Conservation (phyloP, 2,888 invertebrate species). For the Malacosoma neustria region DNA sequence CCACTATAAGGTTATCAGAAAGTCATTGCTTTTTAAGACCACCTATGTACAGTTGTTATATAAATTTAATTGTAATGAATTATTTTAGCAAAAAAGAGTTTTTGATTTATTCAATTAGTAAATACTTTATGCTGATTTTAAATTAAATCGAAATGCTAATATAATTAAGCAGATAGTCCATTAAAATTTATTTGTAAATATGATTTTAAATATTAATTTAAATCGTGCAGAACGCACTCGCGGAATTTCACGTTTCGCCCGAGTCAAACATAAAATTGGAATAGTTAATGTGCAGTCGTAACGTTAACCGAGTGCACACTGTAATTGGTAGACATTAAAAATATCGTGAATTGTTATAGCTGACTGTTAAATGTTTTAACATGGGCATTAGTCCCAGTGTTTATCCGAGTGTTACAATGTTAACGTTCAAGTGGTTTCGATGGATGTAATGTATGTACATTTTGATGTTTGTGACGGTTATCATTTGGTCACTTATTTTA, state of each 20-base stretch:
- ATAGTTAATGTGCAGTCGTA: constrained; percentile 67
- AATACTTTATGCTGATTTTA: no score
- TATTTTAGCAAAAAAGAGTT: no score
- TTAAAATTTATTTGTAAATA: no score
- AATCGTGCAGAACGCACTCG: constrained; percentile 13
- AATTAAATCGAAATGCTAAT: no score
- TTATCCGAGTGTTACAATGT: constrained; percentile 60
- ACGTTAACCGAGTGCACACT: constrained; percentile 67
- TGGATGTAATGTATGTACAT: no score
- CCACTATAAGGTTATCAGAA: no score
- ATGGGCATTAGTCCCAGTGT: constrained; percentile 61
- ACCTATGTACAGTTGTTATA: no score
- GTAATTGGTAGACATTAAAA: constrained; percentile 73
- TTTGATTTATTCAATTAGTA: no score
- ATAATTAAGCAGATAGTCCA: no score
- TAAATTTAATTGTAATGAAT: no score
- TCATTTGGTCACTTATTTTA: constrained; percentile 21
- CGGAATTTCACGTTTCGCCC: constrained; percentile 49
- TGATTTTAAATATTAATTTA: background rate
- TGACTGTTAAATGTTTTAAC: constrained; percentile 65
- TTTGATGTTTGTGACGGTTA: constrained; percentile 8
- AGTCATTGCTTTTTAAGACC: no score
- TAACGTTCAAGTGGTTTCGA: constrained; percentile 12
- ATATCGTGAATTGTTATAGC: constrained; percentile 60
- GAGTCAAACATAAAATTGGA: constrained; percentile 64